phyloP scores from a whole-genome alignment of 2,797 vertebrate genomes.

The Sternarchorhynchus goeldii region DNA sequence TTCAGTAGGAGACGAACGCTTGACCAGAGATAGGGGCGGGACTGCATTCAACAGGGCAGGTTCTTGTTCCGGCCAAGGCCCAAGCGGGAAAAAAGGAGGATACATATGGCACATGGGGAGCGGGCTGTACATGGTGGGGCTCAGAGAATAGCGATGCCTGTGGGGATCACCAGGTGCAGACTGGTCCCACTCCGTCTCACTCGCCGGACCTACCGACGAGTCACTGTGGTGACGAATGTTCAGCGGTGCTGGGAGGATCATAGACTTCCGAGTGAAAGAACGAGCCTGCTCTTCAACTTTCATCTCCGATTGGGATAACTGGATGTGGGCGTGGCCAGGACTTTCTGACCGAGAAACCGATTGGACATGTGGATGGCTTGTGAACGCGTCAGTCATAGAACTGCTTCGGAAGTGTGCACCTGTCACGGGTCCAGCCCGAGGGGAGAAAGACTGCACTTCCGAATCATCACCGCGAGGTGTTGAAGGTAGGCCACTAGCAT shows the following conservation, averaged over 20 bases:
- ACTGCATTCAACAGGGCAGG: constrained; percentile 20
- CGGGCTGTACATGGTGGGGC: constrained; percentile 42
- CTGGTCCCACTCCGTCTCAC: constrained; percentile 44
- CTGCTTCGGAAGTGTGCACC: constrained; percentile 68
- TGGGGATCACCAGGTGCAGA: constrained; percentile 12
- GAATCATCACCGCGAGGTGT: constrained; percentile 42
- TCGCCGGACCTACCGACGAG: constrained; percentile 49
- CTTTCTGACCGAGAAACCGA: constrained; percentile 56
- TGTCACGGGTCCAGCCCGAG: constrained; percentile 55
- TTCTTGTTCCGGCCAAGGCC: constrained; percentile 50
- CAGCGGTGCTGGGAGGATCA: constrained; percentile 47
- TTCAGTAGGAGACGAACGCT: constrained; percentile 35
- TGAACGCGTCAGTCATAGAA: constrained; percentile 67
- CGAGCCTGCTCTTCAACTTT: constrained; percentile 49
- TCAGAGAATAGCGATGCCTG: constrained; percentile 70
- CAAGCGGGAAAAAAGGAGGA: constrained; percentile 61
- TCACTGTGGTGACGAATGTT: constrained; percentile 71
- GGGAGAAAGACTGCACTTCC: constrained; percentile 16
- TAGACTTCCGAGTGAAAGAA: constrained; percentile 42
- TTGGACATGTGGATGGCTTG: constrained; percentile 58
- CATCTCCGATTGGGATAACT: constrained; percentile 48
- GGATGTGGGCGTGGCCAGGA: constrained; percentile 43
- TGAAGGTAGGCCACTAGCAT: constrained; percentile 58
- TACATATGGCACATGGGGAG: constrained; percentile 66
- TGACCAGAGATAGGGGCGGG: constrained; percentile 52